Percentiles rank a stretch among this genome's conserved stretches.
Conservation (phyloP, 2,797 vertebrate species). For the Sus cebifrons region DNA sequence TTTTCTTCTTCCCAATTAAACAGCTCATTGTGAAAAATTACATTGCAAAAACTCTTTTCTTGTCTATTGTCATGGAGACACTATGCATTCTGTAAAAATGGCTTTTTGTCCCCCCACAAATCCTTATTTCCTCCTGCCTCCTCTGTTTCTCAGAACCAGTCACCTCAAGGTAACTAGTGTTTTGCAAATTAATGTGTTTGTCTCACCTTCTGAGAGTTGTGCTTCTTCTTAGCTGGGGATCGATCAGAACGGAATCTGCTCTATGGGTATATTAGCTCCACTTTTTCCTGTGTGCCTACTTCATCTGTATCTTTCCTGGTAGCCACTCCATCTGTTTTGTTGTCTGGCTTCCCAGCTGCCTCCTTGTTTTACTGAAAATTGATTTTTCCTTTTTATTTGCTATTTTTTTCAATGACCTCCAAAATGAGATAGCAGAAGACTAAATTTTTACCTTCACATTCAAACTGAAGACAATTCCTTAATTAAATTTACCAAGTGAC, state of each 20-base stretch:
- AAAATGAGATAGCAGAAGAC: conserved; percentile 18
- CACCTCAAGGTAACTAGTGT: not conserved
- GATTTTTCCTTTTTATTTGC: conserved; percentile 35
- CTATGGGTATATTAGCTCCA: accelerated
- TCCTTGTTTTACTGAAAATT: conserved; percentile 5
- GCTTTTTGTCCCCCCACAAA: accelerated
- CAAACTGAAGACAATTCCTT: not conserved
- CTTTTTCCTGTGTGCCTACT: not conserved
- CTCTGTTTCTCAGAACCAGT: not conserved
- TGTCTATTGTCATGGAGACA: not conserved
- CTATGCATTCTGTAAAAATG: not conserved
- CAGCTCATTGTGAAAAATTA: not conserved
- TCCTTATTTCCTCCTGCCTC: not conserved
- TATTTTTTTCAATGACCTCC: conserved; percentile 39
- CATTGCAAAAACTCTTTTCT: not conserved
- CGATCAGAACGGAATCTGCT: not conserved
- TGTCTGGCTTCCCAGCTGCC: conserved; percentile 63
- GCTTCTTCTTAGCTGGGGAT: not conserved
- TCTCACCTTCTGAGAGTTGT: not conserved
- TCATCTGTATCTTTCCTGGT: conserved; percentile 10
- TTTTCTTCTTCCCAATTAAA: conserved; percentile 52
- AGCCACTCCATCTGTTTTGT: conserved; percentile 52
- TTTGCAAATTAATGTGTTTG: not conserved
- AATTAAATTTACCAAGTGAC: not conserved
- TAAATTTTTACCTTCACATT: not conserved